Percentiles rank a stretch among this genome's conserved stretches.
Conservation (phyloP, 2,888 invertebrate genomes). For the Ganaspis brasiliensis region DNA sequence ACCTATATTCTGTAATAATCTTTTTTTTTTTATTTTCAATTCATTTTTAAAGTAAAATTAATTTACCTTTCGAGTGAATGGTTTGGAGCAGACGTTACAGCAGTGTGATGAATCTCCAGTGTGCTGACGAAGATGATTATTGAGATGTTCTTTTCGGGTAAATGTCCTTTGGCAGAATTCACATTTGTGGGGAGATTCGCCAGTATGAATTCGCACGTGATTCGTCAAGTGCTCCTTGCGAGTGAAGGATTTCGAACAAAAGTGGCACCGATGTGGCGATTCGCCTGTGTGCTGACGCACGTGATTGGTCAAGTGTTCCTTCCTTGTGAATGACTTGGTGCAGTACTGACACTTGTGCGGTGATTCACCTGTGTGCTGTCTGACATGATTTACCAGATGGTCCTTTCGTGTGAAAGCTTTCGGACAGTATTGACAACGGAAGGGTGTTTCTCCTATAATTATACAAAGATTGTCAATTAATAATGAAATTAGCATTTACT, state of each 20-base stretch:
- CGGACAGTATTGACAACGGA: constrained; percentile 92
- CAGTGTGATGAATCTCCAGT: constrained; percentile 88
- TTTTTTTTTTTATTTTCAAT: no score
- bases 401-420: constrained; percentile 93
- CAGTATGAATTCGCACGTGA: constrained; percentile 86
- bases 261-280: constrained; percentile 92
- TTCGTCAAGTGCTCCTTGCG: constrained; percentile 93
- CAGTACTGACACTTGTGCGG: constrained; percentile 90
- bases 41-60: background rate
- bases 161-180: constrained; percentile 87
- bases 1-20: no score
- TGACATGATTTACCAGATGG: constrained; percentile 88
- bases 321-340: constrained; percentile 83
- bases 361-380: constrained; percentile 89
- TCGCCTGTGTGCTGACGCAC: constrained; percentile 94
- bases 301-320: constrained; percentile 86
- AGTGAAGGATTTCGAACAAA: constrained; percentile 92
- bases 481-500: no score
- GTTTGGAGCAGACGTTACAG: constrained; percentile 88
- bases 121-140: constrained; percentile 87
- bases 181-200: constrained; percentile 87
- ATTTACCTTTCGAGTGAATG: constrained; percentile 85
- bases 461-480: background rate
- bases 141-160: constrained; percentile 87
- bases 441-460: constrained; percentile 85